Percentiles rank a stretch among this genome's conserved stretches.
Evolutionary conservation across 2,888 invertebrate genomes (phyloP).

Genomic region (Cephus spinipes): DNA sequence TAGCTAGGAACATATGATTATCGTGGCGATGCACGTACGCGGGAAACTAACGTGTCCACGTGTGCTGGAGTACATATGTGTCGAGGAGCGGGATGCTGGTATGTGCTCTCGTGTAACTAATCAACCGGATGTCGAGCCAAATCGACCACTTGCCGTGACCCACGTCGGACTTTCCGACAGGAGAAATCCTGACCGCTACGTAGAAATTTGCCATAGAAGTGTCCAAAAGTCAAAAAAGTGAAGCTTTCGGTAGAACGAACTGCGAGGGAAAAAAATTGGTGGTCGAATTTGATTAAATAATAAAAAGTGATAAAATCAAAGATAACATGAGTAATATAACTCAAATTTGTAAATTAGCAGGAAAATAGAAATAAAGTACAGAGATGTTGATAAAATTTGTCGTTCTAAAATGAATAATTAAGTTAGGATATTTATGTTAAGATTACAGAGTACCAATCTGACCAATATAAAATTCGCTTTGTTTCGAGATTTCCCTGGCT

Average conservation of each 20-base stretch:
- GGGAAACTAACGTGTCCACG: conserved; percentile 33
- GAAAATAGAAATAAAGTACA: not conserved
- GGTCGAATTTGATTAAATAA: not conserved
- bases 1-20: conserved; percentile 54
- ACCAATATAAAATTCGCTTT: not conserved
- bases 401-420: too few relatives aligned
- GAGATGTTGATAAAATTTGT: too few relatives aligned
- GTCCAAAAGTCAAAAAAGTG: not conserved
- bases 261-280: not conserved
- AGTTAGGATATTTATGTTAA: too few relatives aligned
- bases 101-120: conserved; percentile 54
- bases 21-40: conserved; percentile 43
- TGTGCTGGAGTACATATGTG: conserved; percentile 23
- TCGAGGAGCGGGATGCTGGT: conserved; percentile 26
- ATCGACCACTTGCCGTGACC: conserved; percentile 44
- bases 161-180: conserved; percentile 6
- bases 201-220: not conserved
- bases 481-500: not conserved
- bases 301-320: not conserved
- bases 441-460: not conserved
- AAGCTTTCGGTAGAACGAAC: not conserved
- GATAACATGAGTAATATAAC: not conserved
- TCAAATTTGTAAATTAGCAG: not conserved
- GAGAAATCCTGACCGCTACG: not conserved
- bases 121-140: conserved; percentile 53